A percentile compares a stretch with the other conserved stretches of the same genome.
Evolutionary conservation across 2,113 vertebrate genomes (phyloP).

Genomic region (Oryzias celebensis): DNA sequence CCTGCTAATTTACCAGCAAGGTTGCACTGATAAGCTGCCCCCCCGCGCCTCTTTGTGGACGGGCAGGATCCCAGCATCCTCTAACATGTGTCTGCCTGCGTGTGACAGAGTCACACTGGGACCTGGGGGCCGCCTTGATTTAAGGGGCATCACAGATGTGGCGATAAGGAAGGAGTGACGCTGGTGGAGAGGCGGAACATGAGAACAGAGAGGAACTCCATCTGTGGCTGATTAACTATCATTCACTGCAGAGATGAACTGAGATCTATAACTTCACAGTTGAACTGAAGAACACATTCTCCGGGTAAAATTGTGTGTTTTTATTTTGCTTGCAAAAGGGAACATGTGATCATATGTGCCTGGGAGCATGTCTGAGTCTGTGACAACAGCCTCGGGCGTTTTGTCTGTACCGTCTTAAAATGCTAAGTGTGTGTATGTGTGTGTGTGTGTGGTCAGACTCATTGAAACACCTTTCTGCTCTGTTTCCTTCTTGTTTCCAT

Average conservation of each 20-base stretch:
- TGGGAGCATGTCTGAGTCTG: conserved; percentile 57
- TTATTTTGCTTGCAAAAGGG: conserved; percentile 14
- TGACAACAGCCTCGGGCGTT: conserved; percentile 70
- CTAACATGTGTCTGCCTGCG: conserved; percentile 77
- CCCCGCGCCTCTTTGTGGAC: conserved; percentile 56
- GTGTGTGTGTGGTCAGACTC: conserved; percentile 18
- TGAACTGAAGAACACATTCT: not conserved
- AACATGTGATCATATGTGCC: conserved; percentile 50
- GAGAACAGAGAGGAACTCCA: not conserved
- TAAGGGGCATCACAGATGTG: conserved; percentile 79
- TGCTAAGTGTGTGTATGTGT: conserved; percentile 11
- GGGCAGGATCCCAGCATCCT: conserved; percentile 80
- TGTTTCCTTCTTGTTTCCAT: conserved; percentile 65
- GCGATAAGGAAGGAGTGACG: conserved; percentile 76
- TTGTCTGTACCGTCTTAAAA: conserved; percentile 59
- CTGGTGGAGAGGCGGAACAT: conserved; percentile 18
- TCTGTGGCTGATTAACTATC: too few relatives aligned
- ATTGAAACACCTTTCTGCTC: conserved; percentile 54
- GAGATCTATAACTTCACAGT: too few relatives aligned
- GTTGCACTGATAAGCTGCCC: conserved; percentile 81
- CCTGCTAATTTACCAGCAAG: conserved; percentile 88
- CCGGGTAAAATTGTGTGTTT: conserved; percentile 8
- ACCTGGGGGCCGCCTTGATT: conserved; percentile 76
- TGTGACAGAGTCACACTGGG: conserved; percentile 66
- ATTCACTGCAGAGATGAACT: too few relatives aligned